A percentile compares a stretch with the other conserved stretches of the same genome.
phyloP scores from a whole-genome alignment of 2,113 vertebrate genomes.

The Hypanus sabinus region DNA sequence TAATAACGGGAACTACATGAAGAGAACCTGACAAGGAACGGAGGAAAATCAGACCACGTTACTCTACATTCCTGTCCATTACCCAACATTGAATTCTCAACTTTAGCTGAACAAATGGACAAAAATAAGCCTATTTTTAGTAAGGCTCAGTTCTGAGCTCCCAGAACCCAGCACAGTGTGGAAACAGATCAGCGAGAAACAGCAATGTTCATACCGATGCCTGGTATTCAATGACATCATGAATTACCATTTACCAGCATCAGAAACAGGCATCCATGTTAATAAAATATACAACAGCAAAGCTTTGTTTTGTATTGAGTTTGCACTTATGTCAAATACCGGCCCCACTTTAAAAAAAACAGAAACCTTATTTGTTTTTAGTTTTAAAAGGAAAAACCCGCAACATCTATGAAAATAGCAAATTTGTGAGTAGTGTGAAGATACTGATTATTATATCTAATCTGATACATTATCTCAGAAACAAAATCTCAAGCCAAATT shows the following conservation, averaged over 20 bases:
- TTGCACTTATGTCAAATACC: not conserved
- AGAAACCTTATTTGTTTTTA: too few species aligned
- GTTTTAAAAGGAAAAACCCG: too few species aligned
- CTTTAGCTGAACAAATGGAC: not conserved
- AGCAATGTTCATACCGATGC: not conserved
- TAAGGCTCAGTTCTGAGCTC: not conserved
- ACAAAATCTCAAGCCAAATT: not conserved
- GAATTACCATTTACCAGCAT: not conserved
- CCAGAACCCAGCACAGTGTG: not conserved
- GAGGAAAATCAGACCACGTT: not conserved
- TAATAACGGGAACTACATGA: not conserved
- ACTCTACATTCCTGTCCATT: too few species aligned
- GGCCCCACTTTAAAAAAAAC: not conserved
- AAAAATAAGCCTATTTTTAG: not conserved
- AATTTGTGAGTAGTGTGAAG: not conserved
- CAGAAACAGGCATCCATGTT: not conserved
- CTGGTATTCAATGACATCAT: not conserved
- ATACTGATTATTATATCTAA: not conserved
- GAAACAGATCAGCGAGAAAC: not conserved
- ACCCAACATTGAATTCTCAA: not conserved
- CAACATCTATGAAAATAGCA: too few species aligned
- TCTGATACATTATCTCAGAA: not conserved
- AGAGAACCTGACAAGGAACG: not conserved
- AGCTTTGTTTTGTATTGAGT: not conserved
- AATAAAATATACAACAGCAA: not conserved